phyloP scores from a whole-genome alignment of 2,113 vertebrate species.

The Centropus unirufus region DNA sequence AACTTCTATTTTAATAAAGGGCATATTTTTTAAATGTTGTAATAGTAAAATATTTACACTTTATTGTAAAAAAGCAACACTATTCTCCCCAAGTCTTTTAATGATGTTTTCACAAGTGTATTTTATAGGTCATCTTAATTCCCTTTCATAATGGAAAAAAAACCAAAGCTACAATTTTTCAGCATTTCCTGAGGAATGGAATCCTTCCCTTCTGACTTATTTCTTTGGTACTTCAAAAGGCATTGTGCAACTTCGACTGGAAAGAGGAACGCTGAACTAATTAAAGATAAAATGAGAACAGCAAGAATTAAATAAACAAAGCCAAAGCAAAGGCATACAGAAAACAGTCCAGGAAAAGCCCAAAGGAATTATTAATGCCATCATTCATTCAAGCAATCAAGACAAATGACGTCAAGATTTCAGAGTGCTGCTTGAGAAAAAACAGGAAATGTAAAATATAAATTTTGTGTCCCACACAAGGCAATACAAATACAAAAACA shows the following conservation, averaged over 20 bases:
- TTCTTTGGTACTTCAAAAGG: slow-evolving; percentile 12
- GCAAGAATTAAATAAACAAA: slow-evolving; percentile 44
- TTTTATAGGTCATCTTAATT: not conserved
- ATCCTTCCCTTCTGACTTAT: not conserved
- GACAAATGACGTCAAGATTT: not conserved
- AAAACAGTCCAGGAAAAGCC: not conserved
- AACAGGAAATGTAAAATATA: not conserved
- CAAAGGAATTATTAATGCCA: not conserved
- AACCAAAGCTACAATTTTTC: not conserved
- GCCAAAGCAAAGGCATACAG: not conserved
- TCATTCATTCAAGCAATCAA: slow-evolving; percentile 6
- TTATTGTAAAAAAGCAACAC: not conserved
- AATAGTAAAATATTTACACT: not conserved
- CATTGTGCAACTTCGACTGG: slow-evolving; percentile 27
- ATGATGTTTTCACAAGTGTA: not conserved
- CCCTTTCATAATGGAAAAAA: not conserved
- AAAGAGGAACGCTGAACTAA: slow-evolving; percentile 25
- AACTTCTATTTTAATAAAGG: not conserved
- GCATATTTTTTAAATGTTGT: not conserved
- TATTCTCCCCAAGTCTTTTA: not conserved
- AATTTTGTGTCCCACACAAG: not conserved
- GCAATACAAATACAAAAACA: not conserved
- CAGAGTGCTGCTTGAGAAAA: not conserved
- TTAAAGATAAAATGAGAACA: slow-evolving; percentile 45
- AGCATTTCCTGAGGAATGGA: slow-evolving; percentile 28